Evolutionary conservation across 2,113 vertebrate species (phyloP).

Genomic region (Narcine bancroftii): DNA sequence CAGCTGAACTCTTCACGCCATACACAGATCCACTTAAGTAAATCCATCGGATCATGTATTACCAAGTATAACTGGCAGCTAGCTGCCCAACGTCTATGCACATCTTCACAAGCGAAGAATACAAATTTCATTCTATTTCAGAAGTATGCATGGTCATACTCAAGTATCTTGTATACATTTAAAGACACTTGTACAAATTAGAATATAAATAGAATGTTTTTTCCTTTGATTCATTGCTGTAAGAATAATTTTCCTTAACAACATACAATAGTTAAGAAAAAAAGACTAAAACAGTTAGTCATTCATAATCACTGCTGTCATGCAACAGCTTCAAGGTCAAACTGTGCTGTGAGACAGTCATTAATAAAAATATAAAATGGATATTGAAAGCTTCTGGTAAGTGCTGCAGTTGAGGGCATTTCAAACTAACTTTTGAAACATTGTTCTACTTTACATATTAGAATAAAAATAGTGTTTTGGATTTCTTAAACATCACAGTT

Average conservation of each 20-base stretch:
- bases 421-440: neutral
- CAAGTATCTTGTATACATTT: neutral
- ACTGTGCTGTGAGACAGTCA: neutral
- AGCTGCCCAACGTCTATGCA: too few species aligned
- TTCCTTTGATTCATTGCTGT: neutral
- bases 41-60: too few species aligned
- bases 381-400: neutral
- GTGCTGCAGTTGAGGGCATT: neutral
- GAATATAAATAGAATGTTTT: neutral
- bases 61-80: too few species aligned
- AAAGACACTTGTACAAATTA: neutral
- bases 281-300: neutral
- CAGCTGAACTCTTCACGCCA: too few species aligned
- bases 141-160: too few species aligned
- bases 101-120: too few species aligned
- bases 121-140: too few species aligned
- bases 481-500: neutral
- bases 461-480: neutral
- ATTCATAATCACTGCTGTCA: neutral
- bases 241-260: neutral
- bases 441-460: neutral
- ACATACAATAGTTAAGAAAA: neutral
- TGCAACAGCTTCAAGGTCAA: neutral
- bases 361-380: conserved; percentile 15
- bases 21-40: too few species aligned